Percentiles rank a stretch among this genome's conserved stretches.
Evolutionary conservation across 2,113 vertebrate species (phyloP).

Genomic region (Struthidea cinerea): DNA sequence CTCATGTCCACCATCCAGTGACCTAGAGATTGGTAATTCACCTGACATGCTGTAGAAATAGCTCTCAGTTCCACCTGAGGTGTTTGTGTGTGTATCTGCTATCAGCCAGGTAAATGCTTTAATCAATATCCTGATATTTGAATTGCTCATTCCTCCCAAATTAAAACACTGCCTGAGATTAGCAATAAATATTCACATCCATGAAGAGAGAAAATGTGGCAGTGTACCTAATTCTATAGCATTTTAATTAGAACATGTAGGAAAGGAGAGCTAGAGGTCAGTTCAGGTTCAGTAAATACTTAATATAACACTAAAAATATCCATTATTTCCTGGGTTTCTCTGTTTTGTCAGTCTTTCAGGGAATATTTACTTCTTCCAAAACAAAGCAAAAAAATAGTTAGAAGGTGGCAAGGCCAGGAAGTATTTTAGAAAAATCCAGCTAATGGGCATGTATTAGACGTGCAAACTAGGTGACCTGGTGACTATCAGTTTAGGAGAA

Average conservation of each 20-base stretch:
- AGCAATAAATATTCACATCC: background rate
- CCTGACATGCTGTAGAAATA: background rate
- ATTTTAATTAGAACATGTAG: background rate
- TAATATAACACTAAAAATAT: background rate
- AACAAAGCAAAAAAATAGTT: background rate
- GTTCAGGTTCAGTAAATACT: background rate
- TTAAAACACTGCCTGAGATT: background rate
- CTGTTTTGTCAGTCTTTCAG: background rate
- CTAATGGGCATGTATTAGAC: background rate
- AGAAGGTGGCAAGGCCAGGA: background rate
- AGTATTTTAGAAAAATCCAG: background rate
- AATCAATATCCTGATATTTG: background rate
- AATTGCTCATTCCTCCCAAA: background rate
- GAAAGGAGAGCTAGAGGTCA: background rate
- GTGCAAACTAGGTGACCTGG: background rate
- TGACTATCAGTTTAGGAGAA: background rate
- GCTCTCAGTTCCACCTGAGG: background rate
- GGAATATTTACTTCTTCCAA: background rate
- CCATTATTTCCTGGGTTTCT: background rate
- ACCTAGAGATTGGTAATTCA: background rate
- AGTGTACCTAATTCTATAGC: background rate
- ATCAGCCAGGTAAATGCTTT: background rate
- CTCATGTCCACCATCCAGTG: background rate
- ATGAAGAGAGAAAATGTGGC: background rate
- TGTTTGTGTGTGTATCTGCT: background rate